phyloP scores from a whole-genome alignment of 2,113 vertebrate species.

The Anoura caudifer region DNA sequence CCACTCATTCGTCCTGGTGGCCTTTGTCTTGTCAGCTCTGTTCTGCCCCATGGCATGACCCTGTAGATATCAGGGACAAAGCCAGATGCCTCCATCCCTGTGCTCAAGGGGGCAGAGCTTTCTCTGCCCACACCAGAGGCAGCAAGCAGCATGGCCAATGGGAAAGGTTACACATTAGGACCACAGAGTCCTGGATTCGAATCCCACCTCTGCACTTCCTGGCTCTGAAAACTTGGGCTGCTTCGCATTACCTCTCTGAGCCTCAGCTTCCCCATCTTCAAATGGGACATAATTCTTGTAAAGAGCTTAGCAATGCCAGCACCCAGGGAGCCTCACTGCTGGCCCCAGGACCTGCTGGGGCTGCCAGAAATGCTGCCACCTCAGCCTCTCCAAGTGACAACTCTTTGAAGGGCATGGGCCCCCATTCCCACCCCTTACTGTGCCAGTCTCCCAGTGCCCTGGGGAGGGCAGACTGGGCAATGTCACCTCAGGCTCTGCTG shows the following conservation, averaged over 20 bases:
- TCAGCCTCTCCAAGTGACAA: rapidly evolving
- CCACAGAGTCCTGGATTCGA: neutral
- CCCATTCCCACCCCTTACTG: neutral
- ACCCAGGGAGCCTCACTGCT: rapidly evolving
- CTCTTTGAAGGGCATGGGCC: rapidly evolving
- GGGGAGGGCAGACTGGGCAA: neutral
- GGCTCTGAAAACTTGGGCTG: neutral
- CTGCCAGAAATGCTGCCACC: neutral
- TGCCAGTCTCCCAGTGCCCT: neutral
- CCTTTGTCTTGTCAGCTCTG: neutral
- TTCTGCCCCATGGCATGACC: neutral
- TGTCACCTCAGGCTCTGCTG: rapidly evolving
- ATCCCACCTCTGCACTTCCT: neutral
- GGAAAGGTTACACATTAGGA: neutral
- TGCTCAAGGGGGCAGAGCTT: neutral
- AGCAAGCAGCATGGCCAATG: too few relatives aligned
- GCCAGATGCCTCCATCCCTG: neutral
- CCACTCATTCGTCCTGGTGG: neutral
- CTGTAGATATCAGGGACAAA: neutral
- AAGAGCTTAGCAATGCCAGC: neutral
- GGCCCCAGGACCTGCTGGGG: neutral
- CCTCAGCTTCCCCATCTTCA: neutral
- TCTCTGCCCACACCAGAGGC: neutral
- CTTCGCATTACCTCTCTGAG: neutral
- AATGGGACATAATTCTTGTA: neutral